Percentiles rank a stretch among this genome's conserved stretches.
phyloP scores from a whole-genome alignment of 2,888 invertebrate genomes.

The Augiades crinisus region DNA sequence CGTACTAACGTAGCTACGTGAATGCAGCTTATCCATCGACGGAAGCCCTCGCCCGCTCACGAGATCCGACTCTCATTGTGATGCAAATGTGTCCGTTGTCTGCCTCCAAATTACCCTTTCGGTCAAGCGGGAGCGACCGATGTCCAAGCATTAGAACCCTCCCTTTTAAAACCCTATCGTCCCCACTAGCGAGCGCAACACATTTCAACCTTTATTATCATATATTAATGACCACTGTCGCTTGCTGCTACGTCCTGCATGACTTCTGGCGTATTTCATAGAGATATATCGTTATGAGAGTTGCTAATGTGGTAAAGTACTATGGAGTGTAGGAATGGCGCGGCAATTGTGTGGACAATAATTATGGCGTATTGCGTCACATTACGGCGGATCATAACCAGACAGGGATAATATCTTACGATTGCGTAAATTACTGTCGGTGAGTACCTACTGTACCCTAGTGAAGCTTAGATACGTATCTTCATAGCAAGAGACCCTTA shows the following conservation, averaged over 20 bases:
- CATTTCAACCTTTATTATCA: slow-evolving; percentile 49
- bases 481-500: no score
- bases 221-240: slow-evolving; percentile 43
- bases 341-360: slow-evolving; percentile 72
- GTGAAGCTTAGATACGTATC: slow-evolving; percentile 23
- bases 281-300: slow-evolving; percentile 72
- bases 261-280: slow-evolving; percentile 67
- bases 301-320: slow-evolving; percentile 67
- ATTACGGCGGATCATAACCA: slow-evolving; percentile 55
- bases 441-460: slow-evolving; percentile 29
- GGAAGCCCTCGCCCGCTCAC: slow-evolving; percentile 57
- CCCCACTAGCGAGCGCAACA: slow-evolving; percentile 40
- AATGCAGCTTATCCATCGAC: slow-evolving; percentile 64
- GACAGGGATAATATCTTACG: slow-evolving; percentile 61
- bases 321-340: slow-evolving; percentile 56
- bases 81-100: slow-evolving; percentile 79
- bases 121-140: slow-evolving; percentile 72
- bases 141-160: slow-evolving; percentile 75
- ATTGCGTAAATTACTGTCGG: slow-evolving; percentile 56
- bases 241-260: slow-evolving; percentile 37
- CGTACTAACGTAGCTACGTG: slow-evolving; percentile 16
- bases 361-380: slow-evolving; percentile 59
- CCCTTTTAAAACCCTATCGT: slow-evolving; percentile 69
- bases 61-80: slow-evolving; percentile 72
- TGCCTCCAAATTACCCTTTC: slow-evolving; percentile 79